These are phyloP conservation scores for Athrips mouffetella DNA, from an alignment of 2,888 invertebrate species.

Conservation along the genomic window DNA sequence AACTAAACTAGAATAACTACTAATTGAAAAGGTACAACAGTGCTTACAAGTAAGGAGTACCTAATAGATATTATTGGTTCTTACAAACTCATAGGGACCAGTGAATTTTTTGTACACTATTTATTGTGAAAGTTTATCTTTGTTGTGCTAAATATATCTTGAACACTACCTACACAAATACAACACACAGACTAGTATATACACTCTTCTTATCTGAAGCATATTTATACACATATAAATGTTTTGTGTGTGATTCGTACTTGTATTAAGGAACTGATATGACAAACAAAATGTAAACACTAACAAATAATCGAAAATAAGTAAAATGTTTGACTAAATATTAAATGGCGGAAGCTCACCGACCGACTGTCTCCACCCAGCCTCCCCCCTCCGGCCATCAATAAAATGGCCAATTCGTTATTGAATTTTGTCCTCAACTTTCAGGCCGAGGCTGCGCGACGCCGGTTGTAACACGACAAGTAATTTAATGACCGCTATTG, in stretches of 20 bases:
- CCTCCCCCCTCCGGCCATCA: slow-evolving; percentile 75
- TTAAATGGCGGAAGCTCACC: slow-evolving; percentile 73
- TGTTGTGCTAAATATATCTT: too few species aligned
- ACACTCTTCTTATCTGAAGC: slow-evolving; percentile 33
- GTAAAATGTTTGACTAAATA: slow-evolving; percentile 48
- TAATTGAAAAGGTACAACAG: too few species aligned
- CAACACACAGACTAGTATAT: slow-evolving; percentile 20
- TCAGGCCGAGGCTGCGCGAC: slow-evolving; percentile 68
- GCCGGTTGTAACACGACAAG: slow-evolving; percentile 69
- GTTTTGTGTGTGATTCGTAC: slow-evolving; percentile 19
- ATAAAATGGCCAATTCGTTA: slow-evolving; percentile 79
- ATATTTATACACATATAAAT: slow-evolving; percentile 32
- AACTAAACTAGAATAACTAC: neutral
- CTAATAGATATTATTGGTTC: too few species aligned
- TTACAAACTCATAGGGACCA: too few species aligned
- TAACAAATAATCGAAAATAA: slow-evolving; percentile 38
- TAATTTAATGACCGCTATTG: slow-evolving; percentile 61
- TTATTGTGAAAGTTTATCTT: too few species aligned
- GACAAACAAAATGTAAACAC: slow-evolving; percentile 16
- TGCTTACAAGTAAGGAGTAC: too few species aligned
- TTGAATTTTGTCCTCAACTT: slow-evolving; percentile 75
- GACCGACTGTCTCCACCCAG: slow-evolving; percentile 70
- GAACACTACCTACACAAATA: slow-evolving; percentile 7
- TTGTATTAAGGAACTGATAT: slow-evolving; percentile 14
- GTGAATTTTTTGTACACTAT: too few species aligned